phyloP scores from a whole-genome alignment of 2,113 vertebrate species.

The Microtus richardsoni region DNA sequence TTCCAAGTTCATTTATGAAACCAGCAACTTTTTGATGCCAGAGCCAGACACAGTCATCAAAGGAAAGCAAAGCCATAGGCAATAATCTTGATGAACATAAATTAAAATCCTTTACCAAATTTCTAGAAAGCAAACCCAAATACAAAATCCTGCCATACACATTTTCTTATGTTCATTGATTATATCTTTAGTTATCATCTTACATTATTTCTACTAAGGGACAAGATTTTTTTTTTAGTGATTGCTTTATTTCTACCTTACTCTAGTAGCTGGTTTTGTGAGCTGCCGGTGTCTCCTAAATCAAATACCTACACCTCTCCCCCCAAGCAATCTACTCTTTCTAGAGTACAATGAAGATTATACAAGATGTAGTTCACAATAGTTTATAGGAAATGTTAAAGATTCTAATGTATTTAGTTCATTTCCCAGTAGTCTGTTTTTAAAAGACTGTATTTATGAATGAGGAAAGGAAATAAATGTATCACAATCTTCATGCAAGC shows the following conservation, averaged over 20 bases:
- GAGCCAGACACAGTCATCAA: background rate
- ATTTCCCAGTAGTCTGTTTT: background rate
- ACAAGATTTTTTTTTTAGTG: background rate
- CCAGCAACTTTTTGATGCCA: background rate
- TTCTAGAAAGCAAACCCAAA: background rate
- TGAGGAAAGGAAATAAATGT: background rate
- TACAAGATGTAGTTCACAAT: conserved; percentile 24
- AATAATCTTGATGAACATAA: background rate
- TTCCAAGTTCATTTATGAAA: background rate
- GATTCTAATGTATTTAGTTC: background rate
- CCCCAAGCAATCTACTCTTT: background rate
- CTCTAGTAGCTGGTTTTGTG: background rate
- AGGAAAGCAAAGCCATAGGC: background rate
- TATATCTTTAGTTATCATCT: background rate
- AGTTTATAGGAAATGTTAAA: background rate
- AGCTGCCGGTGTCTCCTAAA: too few species aligned
- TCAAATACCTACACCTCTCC: background rate
- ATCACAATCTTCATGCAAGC: background rate
- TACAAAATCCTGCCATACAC: background rate
- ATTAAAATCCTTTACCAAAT: background rate
- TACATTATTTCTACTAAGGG: background rate
- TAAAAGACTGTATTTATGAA: background rate
- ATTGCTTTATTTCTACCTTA: background rate
- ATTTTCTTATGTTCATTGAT: background rate
- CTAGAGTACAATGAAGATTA: background rate